Evolutionary conservation across 2,888 invertebrate genomes (phyloP).

Genomic region (Agonopterix alstromeriana): DNA sequence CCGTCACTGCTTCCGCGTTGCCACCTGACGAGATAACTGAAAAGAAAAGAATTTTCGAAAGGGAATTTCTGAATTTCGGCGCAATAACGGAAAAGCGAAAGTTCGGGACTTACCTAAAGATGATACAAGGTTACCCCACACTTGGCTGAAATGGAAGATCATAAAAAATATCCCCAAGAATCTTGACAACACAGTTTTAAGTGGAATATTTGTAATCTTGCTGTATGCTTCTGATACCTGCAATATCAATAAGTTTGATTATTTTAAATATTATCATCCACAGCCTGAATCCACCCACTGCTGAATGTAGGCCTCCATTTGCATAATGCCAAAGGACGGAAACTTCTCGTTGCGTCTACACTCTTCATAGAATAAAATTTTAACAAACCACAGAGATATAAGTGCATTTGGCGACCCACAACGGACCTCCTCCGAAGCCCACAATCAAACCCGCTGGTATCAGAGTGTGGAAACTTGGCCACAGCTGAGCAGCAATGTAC

Average conservation of each 20-base stretch:
- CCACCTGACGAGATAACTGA: conserved; percentile 60
- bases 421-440: conserved; percentile 79
- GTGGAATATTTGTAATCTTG: not conserved
- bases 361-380: too few relatives aligned
- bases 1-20: conserved; percentile 55
- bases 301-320: too few relatives aligned
- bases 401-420: conserved; percentile 85
- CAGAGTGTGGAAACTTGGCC: conserved; percentile 78
- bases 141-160: conserved; percentile 82
- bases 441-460: conserved; percentile 79
- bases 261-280: too few relatives aligned
- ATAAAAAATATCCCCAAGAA: conserved; percentile 86
- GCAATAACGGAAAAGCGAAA: too few relatives aligned
- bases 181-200: conserved; percentile 58
- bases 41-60: conserved; percentile 10
- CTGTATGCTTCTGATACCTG: conserved; percentile 77
- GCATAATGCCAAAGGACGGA: too few relatives aligned
- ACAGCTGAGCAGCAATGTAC: conserved; percentile 82
- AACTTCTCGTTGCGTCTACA: too few relatives aligned
- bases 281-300: too few relatives aligned
- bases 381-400: conserved; percentile 78
- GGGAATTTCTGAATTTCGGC: too few relatives aligned
- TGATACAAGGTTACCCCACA: conserved; percentile 82
- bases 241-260: conserved; percentile 3
- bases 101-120: conserved; percentile 60